These are phyloP conservation scores for Horisme vitalbata DNA, from an alignment of 2,888 invertebrate genomes.

Conservation along the genomic window DNA sequence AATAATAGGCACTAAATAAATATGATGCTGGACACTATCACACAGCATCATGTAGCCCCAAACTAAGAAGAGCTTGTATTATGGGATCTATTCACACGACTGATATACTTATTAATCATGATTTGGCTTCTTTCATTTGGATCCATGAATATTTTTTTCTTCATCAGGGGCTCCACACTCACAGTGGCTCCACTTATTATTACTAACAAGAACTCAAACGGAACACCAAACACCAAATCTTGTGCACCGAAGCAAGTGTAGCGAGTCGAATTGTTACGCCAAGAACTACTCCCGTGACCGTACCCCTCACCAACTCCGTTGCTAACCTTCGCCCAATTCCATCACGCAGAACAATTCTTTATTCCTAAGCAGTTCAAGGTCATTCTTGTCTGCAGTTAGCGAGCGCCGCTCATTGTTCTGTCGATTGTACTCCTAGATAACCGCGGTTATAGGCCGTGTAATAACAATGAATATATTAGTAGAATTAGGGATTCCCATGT, in stretches of 20 bases:
- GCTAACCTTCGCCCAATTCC: constrained; percentile 18
- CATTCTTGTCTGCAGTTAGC: constrained; percentile 7
- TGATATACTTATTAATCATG: no score
- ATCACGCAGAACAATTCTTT: constrained; percentile 19
- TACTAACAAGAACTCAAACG: constrained; percentile 3
- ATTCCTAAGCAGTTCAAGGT: constrained; percentile 15
- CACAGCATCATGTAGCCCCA: no score
- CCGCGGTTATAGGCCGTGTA: constrained; percentile 28
- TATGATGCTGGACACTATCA: no score
- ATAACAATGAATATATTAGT: constrained; percentile 27
- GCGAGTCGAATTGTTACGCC: constrained; percentile 58
- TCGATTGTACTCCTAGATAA: constrained; percentile 31
- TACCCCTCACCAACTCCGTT: constrained; percentile 40
- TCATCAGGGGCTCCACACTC: no score
- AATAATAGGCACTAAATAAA: no score
- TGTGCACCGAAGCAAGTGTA: constrained; percentile 50
- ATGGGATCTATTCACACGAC: no score
- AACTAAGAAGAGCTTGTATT: no score
- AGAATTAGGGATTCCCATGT: constrained; percentile 20
- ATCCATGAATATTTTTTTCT: no score
- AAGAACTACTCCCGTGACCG: constrained; percentile 63
- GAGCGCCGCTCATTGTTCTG: constrained; percentile 13
- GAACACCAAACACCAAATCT: constrained; percentile 26
- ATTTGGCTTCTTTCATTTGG: no score
- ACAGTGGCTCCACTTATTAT: neutral